Conservation (phyloP, 2,888 invertebrate genomes). For the Limnephilus lunatus region DNA sequence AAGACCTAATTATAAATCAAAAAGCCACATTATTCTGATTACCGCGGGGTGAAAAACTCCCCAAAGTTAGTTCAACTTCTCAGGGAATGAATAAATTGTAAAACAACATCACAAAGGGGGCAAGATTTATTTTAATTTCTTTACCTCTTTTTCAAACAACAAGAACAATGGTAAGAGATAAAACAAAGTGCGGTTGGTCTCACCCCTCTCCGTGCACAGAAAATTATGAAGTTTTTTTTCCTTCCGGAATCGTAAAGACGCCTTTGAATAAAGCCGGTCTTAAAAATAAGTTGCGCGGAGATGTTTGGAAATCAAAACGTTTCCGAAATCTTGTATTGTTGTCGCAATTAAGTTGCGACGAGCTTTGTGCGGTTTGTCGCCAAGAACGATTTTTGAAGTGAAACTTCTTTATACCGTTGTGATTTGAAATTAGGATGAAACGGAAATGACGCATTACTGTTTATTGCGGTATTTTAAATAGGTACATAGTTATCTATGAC, state of each 20-base stretch:
- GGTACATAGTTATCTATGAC: no score
- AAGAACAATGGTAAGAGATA: slow-evolving; percentile 61
- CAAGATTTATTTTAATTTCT: slow-evolving; percentile 64
- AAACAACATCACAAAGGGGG: slow-evolving; percentile 59
- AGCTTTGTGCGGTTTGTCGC: not conserved
- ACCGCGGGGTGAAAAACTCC: slow-evolving; percentile 43
- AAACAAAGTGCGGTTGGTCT: slow-evolving; percentile 53
- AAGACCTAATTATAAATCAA: slow-evolving; percentile 57
- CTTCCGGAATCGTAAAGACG: slow-evolving; percentile 14
- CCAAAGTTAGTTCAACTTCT: slow-evolving; percentile 58
- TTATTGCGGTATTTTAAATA: no score
- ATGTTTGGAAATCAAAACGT: slow-evolving; percentile 27
- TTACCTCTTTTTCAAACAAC: slow-evolving; percentile 61
- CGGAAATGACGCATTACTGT: no score
- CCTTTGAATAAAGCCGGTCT: slow-evolving; percentile 17
- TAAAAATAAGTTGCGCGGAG: not conserved
- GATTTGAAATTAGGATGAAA: no score
- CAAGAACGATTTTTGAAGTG: no score
- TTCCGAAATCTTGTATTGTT: slow-evolving; percentile 3
- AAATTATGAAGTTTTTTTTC: slow-evolving; percentile 43
- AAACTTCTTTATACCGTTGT: no score
- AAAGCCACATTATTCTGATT: slow-evolving; percentile 55
- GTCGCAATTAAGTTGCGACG: not conserved
- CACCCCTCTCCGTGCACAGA: slow-evolving; percentile 19
- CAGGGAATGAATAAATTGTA: slow-evolving; percentile 64